A percentile compares a stretch with the other conserved stretches of the same genome.
These are phyloP conservation scores for Platichthys stellatus DNA, from an alignment of 2,113 vertebrate species.

Conservation along the genomic window DNA sequence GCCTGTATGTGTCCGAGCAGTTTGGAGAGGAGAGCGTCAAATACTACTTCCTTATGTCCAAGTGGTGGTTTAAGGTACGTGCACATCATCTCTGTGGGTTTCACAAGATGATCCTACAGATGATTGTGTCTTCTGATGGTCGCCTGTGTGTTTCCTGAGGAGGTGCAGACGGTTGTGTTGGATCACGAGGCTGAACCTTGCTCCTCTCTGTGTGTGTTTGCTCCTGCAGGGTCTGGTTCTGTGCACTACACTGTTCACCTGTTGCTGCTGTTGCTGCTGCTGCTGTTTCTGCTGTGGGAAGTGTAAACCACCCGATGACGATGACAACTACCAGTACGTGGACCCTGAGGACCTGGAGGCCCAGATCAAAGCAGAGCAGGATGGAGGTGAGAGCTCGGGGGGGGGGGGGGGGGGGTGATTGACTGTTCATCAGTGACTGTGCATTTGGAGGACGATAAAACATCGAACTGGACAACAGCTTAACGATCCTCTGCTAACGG, in stretches of 20 bases:
- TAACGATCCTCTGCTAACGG: too few species aligned
- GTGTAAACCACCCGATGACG: slow-evolving; percentile 86
- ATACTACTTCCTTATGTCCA: slow-evolving; percentile 92
- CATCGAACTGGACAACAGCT: too few species aligned
- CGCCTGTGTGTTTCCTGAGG: too few species aligned
- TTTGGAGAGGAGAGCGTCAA: slow-evolving; percentile 93
- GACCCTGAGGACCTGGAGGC: slow-evolving; percentile 87
- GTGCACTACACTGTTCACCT: slow-evolving; percentile 85
- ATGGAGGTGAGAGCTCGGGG: slow-evolving; percentile 73
- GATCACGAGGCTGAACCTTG: too few species aligned
- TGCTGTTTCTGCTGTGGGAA: slow-evolving; percentile 92
- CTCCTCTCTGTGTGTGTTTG: neutral
- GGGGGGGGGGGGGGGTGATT: neutral
- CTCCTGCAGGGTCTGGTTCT: slow-evolving; percentile 81
- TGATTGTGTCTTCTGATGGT: too few species aligned
- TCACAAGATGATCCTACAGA: too few species aligned
- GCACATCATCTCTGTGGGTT: neutral
- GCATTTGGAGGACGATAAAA: too few species aligned
- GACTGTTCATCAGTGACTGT: too few species aligned
- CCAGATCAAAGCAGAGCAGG: slow-evolving; percentile 85
- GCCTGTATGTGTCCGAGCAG: slow-evolving; percentile 92
- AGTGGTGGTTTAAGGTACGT: slow-evolving; percentile 96
- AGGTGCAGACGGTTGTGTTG: too few species aligned
- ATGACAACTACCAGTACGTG: slow-evolving; percentile 83
- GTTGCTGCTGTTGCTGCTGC: slow-evolving; percentile 94